A percentile compares a stretch with the other conserved stretches of the same genome.
Evolutionary conservation across 2,797 vertebrate genomes (phyloP).

Genomic region (Botia almorhae): DNA sequence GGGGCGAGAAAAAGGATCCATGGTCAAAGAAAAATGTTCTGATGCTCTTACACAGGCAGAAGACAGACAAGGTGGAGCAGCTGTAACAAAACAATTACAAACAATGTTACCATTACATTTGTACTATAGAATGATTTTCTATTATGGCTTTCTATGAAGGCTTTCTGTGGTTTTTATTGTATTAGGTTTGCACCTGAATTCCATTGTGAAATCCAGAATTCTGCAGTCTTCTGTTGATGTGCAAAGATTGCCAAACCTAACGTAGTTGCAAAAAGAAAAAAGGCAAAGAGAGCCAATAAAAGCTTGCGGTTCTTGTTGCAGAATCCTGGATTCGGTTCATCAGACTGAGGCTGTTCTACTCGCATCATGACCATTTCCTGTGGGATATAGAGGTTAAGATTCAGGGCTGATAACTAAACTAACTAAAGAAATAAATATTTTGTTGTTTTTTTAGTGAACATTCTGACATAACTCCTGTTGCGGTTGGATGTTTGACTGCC

Average conservation of each 20-base stretch:
- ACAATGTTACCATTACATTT: background rate
- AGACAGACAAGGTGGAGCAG: conserved; percentile 72
- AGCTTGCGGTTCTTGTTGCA: conserved; percentile 56
- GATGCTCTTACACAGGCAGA: conserved; percentile 73
- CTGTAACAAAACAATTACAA: conserved; percentile 53
- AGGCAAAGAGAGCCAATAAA: conserved; percentile 58
- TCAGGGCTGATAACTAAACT: background rate
- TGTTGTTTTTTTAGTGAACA: too few relatives aligned
- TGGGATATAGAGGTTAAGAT: background rate
- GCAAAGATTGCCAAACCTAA: conserved; percentile 65
- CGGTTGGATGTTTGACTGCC: too few relatives aligned
- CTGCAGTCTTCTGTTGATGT: conserved; percentile 32
- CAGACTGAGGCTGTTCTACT: conserved; percentile 31
- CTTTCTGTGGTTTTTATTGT: too few relatives aligned
- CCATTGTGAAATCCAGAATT: conserved; percentile 7
- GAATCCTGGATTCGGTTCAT: conserved; percentile 45
- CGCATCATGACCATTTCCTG: conserved; percentile 29
- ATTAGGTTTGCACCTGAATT: conserved; percentile 10
- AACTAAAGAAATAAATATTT: too few relatives aligned
- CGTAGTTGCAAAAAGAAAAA: conserved; percentile 59
- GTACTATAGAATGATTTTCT: background rate
- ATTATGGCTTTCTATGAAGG: background rate
- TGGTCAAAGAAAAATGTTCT: conserved; percentile 71
- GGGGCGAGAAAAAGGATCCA: conserved; percentile 80
- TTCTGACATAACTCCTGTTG: too few relatives aligned